phyloP scores from a whole-genome alignment of 2,888 invertebrate species.

The Hoplodrina blanda region DNA sequence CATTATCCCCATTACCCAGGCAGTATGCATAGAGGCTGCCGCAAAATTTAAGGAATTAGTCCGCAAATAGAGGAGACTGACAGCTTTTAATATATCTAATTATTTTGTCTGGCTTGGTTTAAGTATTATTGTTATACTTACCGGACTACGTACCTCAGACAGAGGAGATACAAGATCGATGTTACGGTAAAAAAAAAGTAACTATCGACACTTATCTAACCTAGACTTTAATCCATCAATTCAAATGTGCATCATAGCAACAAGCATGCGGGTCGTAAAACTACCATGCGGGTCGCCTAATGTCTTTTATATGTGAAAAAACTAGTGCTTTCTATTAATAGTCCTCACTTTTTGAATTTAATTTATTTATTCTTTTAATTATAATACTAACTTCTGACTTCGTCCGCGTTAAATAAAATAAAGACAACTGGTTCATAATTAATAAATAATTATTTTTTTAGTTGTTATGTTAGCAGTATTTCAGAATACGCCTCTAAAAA shows the following conservation, averaged over 20 bases:
- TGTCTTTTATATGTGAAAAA: not conserved
- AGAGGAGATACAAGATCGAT: not conserved
- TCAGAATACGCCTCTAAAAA: too few relatives aligned
- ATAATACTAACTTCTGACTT: too few relatives aligned
- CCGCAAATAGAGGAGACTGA: slow-evolving; percentile 33
- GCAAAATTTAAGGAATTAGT: slow-evolving; percentile 34
- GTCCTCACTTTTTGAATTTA: not conserved
- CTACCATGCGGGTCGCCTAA: not conserved
- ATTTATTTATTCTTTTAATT: too few relatives aligned
- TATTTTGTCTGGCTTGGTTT: too few relatives aligned
- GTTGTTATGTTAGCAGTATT: too few relatives aligned
- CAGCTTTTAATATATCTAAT: slow-evolving; percentile 5
- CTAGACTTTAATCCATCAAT: not conserved
- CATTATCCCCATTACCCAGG: slow-evolving; percentile 35
- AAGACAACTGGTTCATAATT: too few relatives aligned
- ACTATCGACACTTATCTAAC: not conserved
- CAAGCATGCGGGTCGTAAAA: slow-evolving; percentile 2
- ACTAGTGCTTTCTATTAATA: not conserved
- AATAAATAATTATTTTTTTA: too few relatives aligned
- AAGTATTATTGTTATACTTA: too few relatives aligned
- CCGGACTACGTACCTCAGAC: too few relatives aligned
- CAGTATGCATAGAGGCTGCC: slow-evolving; percentile 29
- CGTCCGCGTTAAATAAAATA: too few relatives aligned
- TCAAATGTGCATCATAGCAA: not conserved
- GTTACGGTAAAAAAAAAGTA: not conserved